A percentile compares a stretch with the other conserved stretches of the same genome.
These are phyloP conservation scores for Callosobruchus maculatus DNA, from an alignment of 2,888 invertebrate species.

Conservation along the genomic window DNA sequence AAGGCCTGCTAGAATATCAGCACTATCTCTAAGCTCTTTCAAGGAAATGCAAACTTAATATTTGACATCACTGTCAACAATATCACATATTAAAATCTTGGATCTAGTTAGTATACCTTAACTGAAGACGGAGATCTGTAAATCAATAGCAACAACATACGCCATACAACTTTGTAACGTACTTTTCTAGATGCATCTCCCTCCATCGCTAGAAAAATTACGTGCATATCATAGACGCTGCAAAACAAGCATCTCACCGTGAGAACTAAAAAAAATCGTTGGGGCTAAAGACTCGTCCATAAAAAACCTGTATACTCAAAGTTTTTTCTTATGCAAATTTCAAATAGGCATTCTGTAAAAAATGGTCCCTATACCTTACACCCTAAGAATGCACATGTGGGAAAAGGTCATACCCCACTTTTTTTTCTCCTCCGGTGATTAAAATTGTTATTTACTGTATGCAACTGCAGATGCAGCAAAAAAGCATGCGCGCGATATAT, in stretches of 20 bases:
- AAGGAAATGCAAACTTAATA: too few species aligned
- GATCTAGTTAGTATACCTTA: too few species aligned
- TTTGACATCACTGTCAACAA: too few species aligned
- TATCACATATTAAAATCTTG: too few species aligned
- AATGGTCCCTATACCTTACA: slow-evolving; percentile 3
- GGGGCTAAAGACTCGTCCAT: slow-evolving; percentile 7
- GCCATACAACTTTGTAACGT: not conserved
- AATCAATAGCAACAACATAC: not conserved
- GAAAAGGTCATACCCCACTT: slow-evolving; percentile 36
- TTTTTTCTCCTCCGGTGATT: slow-evolving; percentile 25
- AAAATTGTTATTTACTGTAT: slow-evolving; percentile 19
- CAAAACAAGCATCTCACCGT: slow-evolving; percentile 3
- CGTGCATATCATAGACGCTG: not conserved
- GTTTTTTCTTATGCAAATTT: slow-evolving; percentile 18
- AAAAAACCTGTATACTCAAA: slow-evolving; percentile 16
- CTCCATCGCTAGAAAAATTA: not conserved
- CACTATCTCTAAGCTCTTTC: too few species aligned
- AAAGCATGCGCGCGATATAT: slow-evolving; percentile 34
- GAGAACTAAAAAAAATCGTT: slow-evolving; percentile 13
- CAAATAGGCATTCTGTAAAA: slow-evolving; percentile 4
- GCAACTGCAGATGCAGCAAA: slow-evolving; percentile 27
- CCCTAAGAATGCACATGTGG: slow-evolving; percentile 30
- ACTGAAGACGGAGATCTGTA: not conserved
- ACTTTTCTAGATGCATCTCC: not conserved
- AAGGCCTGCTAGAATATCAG: too few species aligned